Conservation (phyloP, 2,888 invertebrate genomes). For the Opisthograptis luteolata region DNA sequence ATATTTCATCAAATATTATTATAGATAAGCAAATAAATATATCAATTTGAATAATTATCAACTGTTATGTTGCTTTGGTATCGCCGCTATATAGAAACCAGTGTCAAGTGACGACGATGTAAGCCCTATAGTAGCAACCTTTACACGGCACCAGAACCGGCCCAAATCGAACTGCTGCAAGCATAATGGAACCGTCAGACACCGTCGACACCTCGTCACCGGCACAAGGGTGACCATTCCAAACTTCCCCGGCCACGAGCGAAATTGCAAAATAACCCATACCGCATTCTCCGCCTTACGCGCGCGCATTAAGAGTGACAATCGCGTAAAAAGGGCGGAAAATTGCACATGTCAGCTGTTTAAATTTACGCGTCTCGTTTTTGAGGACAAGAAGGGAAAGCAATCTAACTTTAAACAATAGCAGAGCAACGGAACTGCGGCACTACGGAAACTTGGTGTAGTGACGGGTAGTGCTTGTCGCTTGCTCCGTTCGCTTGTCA, state of each 20-base stretch:
- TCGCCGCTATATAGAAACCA: too few species aligned
- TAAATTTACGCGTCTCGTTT: slow-evolving; percentile 29
- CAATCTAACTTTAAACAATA: slow-evolving; percentile 72
- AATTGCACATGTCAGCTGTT: slow-evolving; percentile 8
- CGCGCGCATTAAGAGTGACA: slow-evolving; percentile 7
- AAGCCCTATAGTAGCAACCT: too few species aligned
- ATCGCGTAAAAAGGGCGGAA: slow-evolving; percentile 6
- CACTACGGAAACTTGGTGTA: slow-evolving; percentile 27
- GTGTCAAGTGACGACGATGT: too few species aligned
- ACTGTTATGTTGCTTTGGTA: too few species aligned
- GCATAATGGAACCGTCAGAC: slow-evolving; percentile 65
- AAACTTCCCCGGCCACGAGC: slow-evolving; percentile 53
- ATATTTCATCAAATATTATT: too few species aligned
- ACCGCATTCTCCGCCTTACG: slow-evolving; percentile 28
- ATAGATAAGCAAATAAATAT: too few species aligned
- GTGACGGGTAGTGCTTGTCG: slow-evolving; percentile 28
- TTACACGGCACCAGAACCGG: slow-evolving; percentile 21
- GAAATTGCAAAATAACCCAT: slow-evolving; percentile 27
- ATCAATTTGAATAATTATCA: too few species aligned
- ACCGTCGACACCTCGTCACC: slow-evolving; percentile 59
- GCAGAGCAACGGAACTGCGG: slow-evolving; percentile 33
- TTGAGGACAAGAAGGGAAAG: slow-evolving; percentile 45
- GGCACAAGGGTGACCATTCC: slow-evolving; percentile 62
- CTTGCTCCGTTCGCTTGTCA: slow-evolving; percentile 11
- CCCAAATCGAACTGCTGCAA: slow-evolving; percentile 51